These are phyloP conservation scores for Hydrolagus colliei DNA, from an alignment of 2,797 vertebrate species.

Conservation along the genomic window DNA sequence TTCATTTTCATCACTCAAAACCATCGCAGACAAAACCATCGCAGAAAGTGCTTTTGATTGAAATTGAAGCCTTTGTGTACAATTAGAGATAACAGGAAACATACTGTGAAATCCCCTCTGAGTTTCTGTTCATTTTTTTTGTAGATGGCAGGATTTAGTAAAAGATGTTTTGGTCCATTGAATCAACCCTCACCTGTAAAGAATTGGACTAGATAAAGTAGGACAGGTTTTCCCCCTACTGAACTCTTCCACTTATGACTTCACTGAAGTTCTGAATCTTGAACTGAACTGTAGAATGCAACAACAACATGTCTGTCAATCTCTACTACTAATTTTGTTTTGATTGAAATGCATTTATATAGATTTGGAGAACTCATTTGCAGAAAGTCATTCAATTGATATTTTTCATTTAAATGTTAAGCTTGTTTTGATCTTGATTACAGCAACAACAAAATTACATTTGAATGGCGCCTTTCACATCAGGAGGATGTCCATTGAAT, in stretches of 20 bases:
- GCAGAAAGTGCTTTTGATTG: slow-evolving; percentile 15
- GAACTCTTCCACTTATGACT: neutral
- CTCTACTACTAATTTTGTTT: neutral
- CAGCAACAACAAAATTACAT: no score
- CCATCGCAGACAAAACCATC: neutral
- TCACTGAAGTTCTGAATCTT: neutral
- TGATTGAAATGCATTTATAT: neutral
- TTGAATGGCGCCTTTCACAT: no score
- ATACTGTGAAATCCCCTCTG: neutral
- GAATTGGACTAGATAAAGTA: neutral
- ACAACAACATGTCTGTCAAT: neutral
- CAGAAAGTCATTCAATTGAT: no score
- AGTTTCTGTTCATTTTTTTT: neutral
- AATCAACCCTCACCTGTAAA: neutral
- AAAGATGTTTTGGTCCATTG: neutral
- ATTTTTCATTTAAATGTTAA: no score
- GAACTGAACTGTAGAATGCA: neutral
- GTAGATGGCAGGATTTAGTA: neutral
- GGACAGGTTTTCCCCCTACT: neutral
- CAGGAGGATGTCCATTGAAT: no score
- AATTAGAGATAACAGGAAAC: slow-evolving; percentile 25
- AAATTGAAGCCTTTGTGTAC: neutral
- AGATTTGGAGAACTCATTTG: no score
- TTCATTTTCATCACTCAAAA: no score
- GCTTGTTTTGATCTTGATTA: no score